A percentile compares a stretch with the other conserved stretches of the same genome.
Conservation (phyloP, 2,888 invertebrate genomes). For the Brassicogethes aeneus region DNA sequence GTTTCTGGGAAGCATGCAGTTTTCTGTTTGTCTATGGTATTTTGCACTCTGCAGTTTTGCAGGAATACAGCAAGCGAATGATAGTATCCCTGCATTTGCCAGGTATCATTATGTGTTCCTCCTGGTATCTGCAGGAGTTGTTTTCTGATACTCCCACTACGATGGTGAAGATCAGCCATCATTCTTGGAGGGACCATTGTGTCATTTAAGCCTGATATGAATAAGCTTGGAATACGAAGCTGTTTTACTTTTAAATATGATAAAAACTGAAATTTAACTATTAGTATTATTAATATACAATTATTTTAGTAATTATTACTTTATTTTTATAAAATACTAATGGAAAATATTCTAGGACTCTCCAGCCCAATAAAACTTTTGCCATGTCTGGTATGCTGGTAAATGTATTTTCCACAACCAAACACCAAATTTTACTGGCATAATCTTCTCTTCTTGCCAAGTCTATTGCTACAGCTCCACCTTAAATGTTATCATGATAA, state of each 20-base stretch:
- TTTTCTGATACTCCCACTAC: slow-evolving; percentile 69
- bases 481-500: too few species aligned
- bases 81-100: slow-evolving; percentile 80
- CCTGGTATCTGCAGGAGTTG: slow-evolving; percentile 66
- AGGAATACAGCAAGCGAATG: slow-evolving; percentile 48
- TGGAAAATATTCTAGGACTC: slow-evolving; percentile 67
- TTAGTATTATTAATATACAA: not conserved
- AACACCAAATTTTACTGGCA: slow-evolving; percentile 70
- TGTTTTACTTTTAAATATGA: slow-evolving; percentile 66
- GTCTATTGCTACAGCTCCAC: slow-evolving; percentile 89
- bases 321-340: slow-evolving; percentile 84
- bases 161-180: slow-evolving; percentile 72
- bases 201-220: slow-evolving; percentile 83
- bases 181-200: slow-evolving; percentile 82
- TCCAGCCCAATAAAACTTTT: slow-evolving; percentile 67
- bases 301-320: slow-evolving; percentile 52
- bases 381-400: slow-evolving; percentile 93
- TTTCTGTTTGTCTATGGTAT: slow-evolving; percentile 11
- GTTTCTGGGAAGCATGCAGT: not conserved
- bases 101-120: slow-evolving; percentile 93
- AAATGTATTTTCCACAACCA: slow-evolving; percentile 92
- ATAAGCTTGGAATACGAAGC: slow-evolving; percentile 68
- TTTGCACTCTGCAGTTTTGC: slow-evolving; percentile 33
- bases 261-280: slow-evolving; percentile 51
- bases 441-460: slow-evolving; percentile 69